Conservation (phyloP, 2,797 vertebrate genomes). For the Tamandua tetradactyla region DNA sequence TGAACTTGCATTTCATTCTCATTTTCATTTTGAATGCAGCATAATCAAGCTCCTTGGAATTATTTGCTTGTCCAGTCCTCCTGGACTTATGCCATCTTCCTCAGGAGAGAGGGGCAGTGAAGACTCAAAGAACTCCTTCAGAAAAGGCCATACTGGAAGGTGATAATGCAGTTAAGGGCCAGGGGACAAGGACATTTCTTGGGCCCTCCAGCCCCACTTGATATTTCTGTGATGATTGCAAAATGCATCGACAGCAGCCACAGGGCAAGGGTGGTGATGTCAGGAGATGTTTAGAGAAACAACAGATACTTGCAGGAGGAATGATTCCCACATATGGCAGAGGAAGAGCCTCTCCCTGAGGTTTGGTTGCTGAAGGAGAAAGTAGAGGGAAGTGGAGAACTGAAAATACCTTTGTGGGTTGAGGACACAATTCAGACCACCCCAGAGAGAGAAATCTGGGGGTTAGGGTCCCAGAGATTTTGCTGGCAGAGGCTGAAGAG, state of each 20-base stretch:
- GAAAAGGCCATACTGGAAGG: neutral
- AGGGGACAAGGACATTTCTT: neutral
- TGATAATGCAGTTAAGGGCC: neutral
- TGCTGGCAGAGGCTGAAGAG: conserved; percentile 16
- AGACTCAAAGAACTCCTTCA: neutral
- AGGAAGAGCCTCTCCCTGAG: neutral
- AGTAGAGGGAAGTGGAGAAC: neutral
- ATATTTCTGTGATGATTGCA: neutral
- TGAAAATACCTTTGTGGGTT: neutral
- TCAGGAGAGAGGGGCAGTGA: neutral
- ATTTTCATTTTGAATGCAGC: conserved; percentile 54
- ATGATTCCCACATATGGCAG: neutral
- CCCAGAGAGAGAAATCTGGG: neutral
- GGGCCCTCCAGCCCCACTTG: neutral
- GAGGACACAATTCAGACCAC: neutral
- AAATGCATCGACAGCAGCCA: neutral
- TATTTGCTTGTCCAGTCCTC: neutral
- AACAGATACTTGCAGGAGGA: neutral
- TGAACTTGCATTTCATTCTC: conserved; percentile 56
- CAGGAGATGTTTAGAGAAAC: neutral
- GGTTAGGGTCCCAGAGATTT: neutral
- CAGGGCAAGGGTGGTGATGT: neutral
- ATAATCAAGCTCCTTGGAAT: conserved; percentile 18
- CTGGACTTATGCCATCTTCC: neutral
- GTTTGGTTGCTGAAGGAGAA: neutral